Evolutionary conservation across 2,797 vertebrate genomes (phyloP), one percentile per base, ranked within the genome.

Genomic region (Dallia pectoralis): DNA sequence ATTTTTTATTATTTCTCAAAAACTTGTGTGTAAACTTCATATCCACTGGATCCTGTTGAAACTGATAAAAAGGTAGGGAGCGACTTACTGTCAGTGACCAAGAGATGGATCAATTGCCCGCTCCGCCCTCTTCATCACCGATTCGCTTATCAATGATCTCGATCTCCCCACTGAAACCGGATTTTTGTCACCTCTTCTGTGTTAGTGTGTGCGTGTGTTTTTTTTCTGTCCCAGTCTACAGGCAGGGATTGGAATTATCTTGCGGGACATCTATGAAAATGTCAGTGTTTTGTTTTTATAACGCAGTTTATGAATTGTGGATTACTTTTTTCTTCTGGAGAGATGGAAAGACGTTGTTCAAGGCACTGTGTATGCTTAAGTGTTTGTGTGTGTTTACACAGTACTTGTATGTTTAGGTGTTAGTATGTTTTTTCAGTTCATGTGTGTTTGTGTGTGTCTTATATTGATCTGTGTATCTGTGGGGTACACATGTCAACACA

Each of bases 41-140:
- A n/a, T 56, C 79, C 56, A 67, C 88, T 79, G 85, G 88, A 88
- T 87, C 89, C 78, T 78, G 85, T 82, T 88, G 88, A 92, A 19
- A 22, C 87, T 88, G 90, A 93, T 91, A 88, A 87, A 91, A 91
- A 91, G 85, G 88, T 85, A 85, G 86, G 85, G 77, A 75, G 82
- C 80, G 85, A 89, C 87, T 81, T 82, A 53, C 16, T 86, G 81
- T 75, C 51, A 53, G 51, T 7, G 51, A 56, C 51, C 67, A 78
- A 78, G 83, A 84, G 83, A 88, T 72, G 76, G 86, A 91, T 91
- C 89, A 89, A 87, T 89, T 89, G 84, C 81, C 85, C 80, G 77
- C 72, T 84, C 59, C 80, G 74, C 83, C 81, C 79, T 84, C 78
- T 79, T 67, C 53, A 67, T 82, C 85, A 77, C 68, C 2, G 40